phyloP scores from a whole-genome alignment of 2,888 invertebrate species.

The Drosophila stalkeri region DNA sequence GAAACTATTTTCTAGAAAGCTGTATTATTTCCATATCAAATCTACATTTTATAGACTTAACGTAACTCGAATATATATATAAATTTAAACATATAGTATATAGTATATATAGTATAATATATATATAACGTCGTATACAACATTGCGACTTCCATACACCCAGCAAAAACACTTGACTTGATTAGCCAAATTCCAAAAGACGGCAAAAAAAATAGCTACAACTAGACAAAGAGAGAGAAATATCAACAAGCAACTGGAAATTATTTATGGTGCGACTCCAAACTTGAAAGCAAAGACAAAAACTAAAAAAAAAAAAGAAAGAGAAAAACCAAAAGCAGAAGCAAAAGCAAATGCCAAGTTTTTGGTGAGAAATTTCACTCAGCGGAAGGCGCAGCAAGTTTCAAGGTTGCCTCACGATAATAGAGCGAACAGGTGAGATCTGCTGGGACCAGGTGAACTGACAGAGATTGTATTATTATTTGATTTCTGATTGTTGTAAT shows the following conservation, averaged over 20 bases:
- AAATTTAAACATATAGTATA: neutral
- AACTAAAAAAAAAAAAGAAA: constrained; percentile 27
- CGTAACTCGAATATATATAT: neutral
- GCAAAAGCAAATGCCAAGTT: constrained; percentile 31
- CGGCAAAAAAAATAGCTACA: constrained; percentile 5
- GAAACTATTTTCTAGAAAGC: neutral
- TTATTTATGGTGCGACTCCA: constrained; percentile 67
- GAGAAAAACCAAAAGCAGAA: constrained; percentile 38
- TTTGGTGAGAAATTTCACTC: constrained; percentile 71
- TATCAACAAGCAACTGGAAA: constrained; percentile 48
- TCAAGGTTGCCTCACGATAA: constrained; percentile 60
- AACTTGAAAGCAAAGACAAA: constrained; percentile 64
- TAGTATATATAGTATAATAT: neutral
- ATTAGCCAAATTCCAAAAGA: constrained; percentile 65
- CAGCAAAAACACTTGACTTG: constrained; percentile 54
- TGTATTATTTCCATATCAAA: neutral
- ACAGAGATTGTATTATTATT: constrained; percentile 35
- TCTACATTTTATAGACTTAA: neutral
- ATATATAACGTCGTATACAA: neutral
- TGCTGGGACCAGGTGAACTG: constrained; percentile 22
- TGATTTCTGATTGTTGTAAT: constrained; percentile 33
- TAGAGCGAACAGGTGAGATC: constrained; percentile 40
- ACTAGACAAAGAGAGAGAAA: constrained; percentile 7
- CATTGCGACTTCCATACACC: neutral
- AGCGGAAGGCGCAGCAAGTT: constrained; percentile 59